Base-by-base conservation (phyloP, 2,888 invertebrate species). In the Pseudococcus viburni region DNA sequence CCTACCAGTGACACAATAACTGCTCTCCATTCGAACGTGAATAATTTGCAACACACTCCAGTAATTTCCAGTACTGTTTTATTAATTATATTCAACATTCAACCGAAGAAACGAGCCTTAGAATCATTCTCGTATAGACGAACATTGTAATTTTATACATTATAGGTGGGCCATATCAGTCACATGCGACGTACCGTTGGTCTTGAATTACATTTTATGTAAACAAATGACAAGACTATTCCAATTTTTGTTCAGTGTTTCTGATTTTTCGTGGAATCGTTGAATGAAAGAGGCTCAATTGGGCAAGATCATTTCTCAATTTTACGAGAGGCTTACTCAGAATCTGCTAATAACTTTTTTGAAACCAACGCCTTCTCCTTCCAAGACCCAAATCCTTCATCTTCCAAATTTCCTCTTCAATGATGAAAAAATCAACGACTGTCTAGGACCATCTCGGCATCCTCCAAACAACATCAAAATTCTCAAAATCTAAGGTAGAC, bases 31-130 rank as follows among this genome's bases (percentile, higher is more conserved):
- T 85, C 15, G 59, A 85, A 85, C 85, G 85, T 85, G 64, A 85
- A 85, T 19, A 64, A 83, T 83, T 83, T 83, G 51, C 85, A 85
- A 85, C 64, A 84, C 84, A 85, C 59, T 85, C 85, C 51, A 85
- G 85, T 85, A 59, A 85, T 85, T 85, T 84, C 55, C 46, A 84
- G 64, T 84, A 33, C 51, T 19, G 26, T 9, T 33, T 48, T 84
- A 84, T 84, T 84, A 84, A 84, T 84, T 84, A 84, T 73, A 73
- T 42, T 9, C 42, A 12, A 64, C 22, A 46, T 59, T 59, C 59
- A 4, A 64, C 22, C 8, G 19, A 64, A 26, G 26, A 33, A 73
- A 73, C 33, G 73, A 33, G 73, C 64, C 22, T 19, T 64, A 7
- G 64, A 22, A 19, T 73, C 9, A 19, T 33, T 33, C 4, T 15